phyloP scores from a whole-genome alignment of 2,888 invertebrate genomes.

The Brachycybe producta region DNA sequence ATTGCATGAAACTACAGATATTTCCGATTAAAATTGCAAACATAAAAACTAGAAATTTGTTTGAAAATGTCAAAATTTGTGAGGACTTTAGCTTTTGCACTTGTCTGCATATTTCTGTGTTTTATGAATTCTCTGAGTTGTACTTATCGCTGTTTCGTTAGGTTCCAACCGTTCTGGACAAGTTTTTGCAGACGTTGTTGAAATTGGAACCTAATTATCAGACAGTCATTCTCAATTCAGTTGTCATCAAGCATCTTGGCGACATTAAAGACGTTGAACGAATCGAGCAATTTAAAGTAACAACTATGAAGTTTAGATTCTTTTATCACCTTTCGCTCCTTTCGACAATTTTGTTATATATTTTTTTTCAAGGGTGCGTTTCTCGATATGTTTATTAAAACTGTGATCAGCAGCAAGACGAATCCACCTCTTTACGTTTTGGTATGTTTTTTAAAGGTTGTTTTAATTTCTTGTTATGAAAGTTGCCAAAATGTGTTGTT shows the following conservation, averaged over 20 bases:
- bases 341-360: background rate
- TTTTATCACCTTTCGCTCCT: background rate
- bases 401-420: conserved; percentile 59
- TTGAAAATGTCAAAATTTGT: too few species aligned
- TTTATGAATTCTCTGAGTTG: too few species aligned
- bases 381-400: conserved; percentile 51
- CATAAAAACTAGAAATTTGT: too few species aligned
- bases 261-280: conserved; percentile 39
- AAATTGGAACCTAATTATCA: conserved; percentile 41
- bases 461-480: background rate
- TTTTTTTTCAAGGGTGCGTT: conserved; percentile 39
- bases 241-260: conserved; percentile 46
- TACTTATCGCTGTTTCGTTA: too few species aligned
- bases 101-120: too few species aligned
- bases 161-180: too few species aligned
- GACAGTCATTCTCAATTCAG: conserved; percentile 50
- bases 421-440: conserved; percentile 52
- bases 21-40: too few species aligned
- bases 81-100: too few species aligned
- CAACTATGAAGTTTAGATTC: conserved; percentile 43
- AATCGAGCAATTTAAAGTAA: too few species aligned
- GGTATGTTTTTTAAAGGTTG: conserved; percentile 9
- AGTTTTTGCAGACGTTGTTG: conserved; percentile 39
- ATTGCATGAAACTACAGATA: too few species aligned
- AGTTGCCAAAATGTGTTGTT: background rate